Conservation (phyloP, 2,888 invertebrate species). For the Trimorus sp. region DNA sequence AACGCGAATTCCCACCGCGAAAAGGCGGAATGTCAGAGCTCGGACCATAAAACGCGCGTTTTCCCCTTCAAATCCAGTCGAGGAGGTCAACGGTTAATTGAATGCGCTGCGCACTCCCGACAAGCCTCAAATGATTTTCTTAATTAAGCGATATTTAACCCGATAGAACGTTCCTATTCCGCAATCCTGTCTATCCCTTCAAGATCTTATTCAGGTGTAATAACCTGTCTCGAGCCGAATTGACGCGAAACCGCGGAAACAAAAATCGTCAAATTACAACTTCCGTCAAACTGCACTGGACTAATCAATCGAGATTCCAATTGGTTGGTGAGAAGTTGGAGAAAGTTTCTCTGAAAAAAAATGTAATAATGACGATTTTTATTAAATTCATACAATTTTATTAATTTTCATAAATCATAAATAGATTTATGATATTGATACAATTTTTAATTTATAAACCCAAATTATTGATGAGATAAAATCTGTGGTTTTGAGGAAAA, state of each 20-base stretch:
- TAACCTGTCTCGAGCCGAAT: not conserved
- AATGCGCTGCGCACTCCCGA: constrained; percentile 16
- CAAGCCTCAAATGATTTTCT: constrained; percentile 35
- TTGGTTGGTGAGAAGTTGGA: no score
- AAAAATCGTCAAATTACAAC: not conserved
- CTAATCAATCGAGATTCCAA: no score
- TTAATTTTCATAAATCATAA: no score
- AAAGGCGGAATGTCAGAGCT: not conserved
- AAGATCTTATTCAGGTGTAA: constrained; percentile 16
- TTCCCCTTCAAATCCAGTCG: constrained; percentile 8
- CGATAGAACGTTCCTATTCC: constrained; percentile 4
- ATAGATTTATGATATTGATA: no score
- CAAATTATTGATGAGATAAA: no score
- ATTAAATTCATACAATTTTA: no score
- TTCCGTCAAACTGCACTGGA: no score
- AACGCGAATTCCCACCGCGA: not conserved
- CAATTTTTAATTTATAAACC: no score
- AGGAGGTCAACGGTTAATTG: constrained; percentile 38
- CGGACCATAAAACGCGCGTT: not conserved
- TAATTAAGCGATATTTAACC: constrained; percentile 40
- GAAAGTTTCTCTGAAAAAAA: no score
- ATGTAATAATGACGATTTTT: no score
- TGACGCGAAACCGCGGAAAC: not conserved
- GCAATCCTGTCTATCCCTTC: constrained; percentile 13
- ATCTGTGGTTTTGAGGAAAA: no score